Evolutionary conservation across 2,113 vertebrate genomes (phyloP).

Genomic region (Gasterosteus nipponicus): DNA sequence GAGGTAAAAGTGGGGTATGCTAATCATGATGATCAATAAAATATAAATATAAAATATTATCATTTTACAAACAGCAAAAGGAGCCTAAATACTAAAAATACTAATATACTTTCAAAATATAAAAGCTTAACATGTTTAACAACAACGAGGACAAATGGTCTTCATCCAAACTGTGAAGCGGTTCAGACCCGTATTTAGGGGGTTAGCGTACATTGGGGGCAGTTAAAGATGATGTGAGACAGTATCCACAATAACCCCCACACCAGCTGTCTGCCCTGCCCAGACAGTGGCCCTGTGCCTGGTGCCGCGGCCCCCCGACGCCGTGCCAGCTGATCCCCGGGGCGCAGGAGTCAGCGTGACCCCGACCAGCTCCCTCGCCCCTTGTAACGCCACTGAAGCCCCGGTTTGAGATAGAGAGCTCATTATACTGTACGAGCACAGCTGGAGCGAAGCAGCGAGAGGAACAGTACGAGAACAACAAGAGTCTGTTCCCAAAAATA

Average conservation of each 20-base stretch:
- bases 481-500: slow-evolving; percentile 70
- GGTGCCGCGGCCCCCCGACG: slow-evolving; percentile 64
- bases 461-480: slow-evolving; percentile 22
- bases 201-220: slow-evolving; percentile 37
- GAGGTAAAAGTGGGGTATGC: background rate
- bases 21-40: background rate
- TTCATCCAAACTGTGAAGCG: background rate
- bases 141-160: background rate
- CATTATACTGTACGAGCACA: slow-evolving; percentile 67
- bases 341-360: slow-evolving; percentile 61
- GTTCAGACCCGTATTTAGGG: background rate
- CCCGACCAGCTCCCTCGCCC: slow-evolving; percentile 42
- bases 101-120: background rate
- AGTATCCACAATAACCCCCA: slow-evolving; percentile 21
- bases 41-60: background rate
- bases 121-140: background rate
- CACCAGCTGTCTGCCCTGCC: slow-evolving; percentile 69
- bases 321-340: slow-evolving; percentile 73
- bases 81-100: too few relatives aligned
- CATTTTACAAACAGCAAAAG: background rate
- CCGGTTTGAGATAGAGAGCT: slow-evolving; percentile 67
- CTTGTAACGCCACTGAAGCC: slow-evolving; percentile 70
- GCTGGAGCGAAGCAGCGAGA: slow-evolving; percentile 40
- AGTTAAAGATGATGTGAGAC: slow-evolving; percentile 45
- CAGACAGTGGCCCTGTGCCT: slow-evolving; percentile 74